Conservation (phyloP, 2,797 vertebrate species). For the Aplochiton taeniatus region DNA sequence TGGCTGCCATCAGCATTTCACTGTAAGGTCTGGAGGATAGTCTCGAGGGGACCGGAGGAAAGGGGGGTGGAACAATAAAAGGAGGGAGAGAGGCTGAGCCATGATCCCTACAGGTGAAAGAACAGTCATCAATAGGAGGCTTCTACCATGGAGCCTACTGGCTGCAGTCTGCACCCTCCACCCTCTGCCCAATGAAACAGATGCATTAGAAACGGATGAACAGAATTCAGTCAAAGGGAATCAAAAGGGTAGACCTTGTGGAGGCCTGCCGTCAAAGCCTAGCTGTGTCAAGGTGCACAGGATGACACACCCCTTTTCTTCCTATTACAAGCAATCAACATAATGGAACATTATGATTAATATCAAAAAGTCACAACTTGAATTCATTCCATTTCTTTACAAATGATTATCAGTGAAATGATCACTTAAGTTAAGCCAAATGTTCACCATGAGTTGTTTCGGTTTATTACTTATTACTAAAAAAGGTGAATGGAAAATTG, state of each 20-base stretch:
- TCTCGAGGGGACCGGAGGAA: constrained; percentile 57
- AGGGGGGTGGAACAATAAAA: constrained; percentile 45
- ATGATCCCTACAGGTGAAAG: constrained; percentile 96
- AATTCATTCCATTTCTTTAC: constrained; percentile 78
- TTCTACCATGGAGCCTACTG: constrained; percentile 78
- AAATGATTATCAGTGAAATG: constrained; percentile 43
- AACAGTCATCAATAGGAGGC: constrained; percentile 58
- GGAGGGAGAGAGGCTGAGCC: constrained; percentile 51
- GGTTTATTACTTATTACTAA: constrained; percentile 36
- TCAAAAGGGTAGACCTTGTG: constrained; percentile 99
- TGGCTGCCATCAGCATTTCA: constrained; percentile 21
- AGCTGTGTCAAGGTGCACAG: constrained; percentile 99
- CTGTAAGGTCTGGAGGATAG: constrained; percentile 23
- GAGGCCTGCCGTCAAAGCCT: constrained; percentile 99
- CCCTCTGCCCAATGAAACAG: constrained; percentile 94
- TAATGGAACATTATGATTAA: constrained; percentile 99
- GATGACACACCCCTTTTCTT: constrained; percentile 99
- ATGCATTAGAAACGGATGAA: constrained; percentile 99
- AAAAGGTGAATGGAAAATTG: constrained; percentile 75
- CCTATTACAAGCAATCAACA: constrained; percentile 99
- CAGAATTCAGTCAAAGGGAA: constrained; percentile 99
- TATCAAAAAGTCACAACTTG: constrained; percentile 99
- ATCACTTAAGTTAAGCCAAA: constrained; percentile 77
- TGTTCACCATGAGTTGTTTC: constrained; percentile 72
- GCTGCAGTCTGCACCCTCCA: constrained; percentile 68